Base-by-base conservation (phyloP, 64 coral and sea anemone species). In the Montipora cactus region DNA sequence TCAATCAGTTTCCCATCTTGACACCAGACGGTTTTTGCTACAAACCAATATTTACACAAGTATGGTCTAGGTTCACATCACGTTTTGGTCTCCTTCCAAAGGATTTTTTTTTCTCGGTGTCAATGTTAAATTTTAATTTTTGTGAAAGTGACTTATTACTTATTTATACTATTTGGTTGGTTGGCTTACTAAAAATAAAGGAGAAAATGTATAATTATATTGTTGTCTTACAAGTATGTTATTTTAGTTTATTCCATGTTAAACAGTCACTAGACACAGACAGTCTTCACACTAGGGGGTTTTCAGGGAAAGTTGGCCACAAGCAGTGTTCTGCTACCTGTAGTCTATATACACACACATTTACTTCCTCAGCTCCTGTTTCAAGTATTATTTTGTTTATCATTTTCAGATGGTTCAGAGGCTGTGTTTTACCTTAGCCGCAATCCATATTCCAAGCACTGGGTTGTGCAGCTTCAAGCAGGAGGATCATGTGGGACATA, bases 391-490 rank as follows among this genome's bases (percentile, higher is more conserved):
- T 14, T 67, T 10, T 69, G 47, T 8, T 92, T 12, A 46, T 18
- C 5, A 5, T 88, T 89, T 84, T 8, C 84, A 99, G 97, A 99
- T 94, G 97, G 95, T 28, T 99, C 97, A 8, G 47, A 81, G 19
- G 97, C 97, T n/a, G 97, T 94, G 20, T 99, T 96, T 86, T 99
- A 99, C 61, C 72, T 99, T 37, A 99, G 97, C 80, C 94, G 94
- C 6, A 99, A 96, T 77, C 79, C 74, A 58, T 22, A 94, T 48
- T 96, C 91, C 44, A 94, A 85, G 23, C 91, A 94, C 44, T 99
- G 97, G 97, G 92, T 99, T 8, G 90, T 99, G 7, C 97, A 95
- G 51, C 78, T 99, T 5, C 97, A 99, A 89, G 97, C 94, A 5
- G 97, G 97, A 66, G 97, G 97, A 1, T 99, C 97, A 5, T 99